A percentile compares a stretch with the other conserved stretches of the same genome.
Evolutionary conservation across 2,888 invertebrate species (phyloP).

Genomic region (Crossocerus cetratus): DNA sequence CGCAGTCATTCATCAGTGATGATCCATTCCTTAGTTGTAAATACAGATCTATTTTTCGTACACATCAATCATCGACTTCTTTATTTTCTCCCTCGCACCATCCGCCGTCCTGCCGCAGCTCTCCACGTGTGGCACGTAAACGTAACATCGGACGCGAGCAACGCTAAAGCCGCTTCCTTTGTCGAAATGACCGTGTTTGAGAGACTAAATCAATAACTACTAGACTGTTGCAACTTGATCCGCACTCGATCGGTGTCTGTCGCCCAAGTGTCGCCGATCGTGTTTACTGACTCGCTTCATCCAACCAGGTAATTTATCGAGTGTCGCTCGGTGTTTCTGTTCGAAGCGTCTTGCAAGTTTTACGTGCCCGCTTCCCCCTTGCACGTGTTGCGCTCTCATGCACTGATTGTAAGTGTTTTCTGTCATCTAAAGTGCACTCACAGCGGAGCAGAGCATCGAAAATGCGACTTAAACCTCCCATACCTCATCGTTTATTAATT

Average conservation of each 20-base stretch:
- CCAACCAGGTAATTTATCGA: conserved; percentile 4
- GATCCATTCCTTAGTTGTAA: conserved; percentile 49
- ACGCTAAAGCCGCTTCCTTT: too few relatives aligned
- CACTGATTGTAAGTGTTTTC: neutral
- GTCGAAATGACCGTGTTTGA: too few relatives aligned
- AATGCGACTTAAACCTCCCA: neutral
- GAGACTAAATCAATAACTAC: too few relatives aligned
- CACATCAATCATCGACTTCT: conserved; percentile 37
- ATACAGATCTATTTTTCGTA: conserved; percentile 62
- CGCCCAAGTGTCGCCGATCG: neutral
- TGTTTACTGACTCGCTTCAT: neutral
- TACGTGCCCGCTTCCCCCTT: conserved; percentile 22
- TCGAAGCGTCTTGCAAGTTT: neutral
- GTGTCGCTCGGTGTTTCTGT: conserved; percentile 1
- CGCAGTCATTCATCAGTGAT: conserved; percentile 26
- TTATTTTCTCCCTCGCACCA: too few relatives aligned
- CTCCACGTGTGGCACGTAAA: conserved; percentile 4
- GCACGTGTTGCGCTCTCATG: conserved; percentile 40
- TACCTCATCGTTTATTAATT: neutral
- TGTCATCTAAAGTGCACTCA: neutral
- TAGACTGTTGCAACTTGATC: too few relatives aligned
- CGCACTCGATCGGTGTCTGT: neutral
- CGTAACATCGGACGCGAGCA: too few relatives aligned
- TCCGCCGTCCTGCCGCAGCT: conserved; percentile 35
- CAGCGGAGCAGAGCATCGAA: too few relatives aligned